Evolutionary conservation across 2,888 invertebrate genomes (phyloP), one percentile per base, ranked within the genome.

Genomic region (Epinotia ramella): DNA sequence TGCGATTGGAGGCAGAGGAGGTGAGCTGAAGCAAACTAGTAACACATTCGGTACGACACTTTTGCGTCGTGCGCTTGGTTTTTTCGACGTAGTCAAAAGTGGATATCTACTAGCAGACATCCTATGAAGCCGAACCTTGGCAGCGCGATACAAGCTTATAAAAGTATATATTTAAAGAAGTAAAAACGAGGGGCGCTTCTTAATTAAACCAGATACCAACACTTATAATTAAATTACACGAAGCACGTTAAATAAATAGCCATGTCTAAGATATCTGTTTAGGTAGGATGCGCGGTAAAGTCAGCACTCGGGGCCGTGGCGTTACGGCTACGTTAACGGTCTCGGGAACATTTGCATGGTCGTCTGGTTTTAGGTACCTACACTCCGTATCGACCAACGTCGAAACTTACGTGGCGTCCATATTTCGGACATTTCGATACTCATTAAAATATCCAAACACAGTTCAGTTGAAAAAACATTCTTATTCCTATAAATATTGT

Each of bases 361-460:
- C 81, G 77, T 86, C 84, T 86, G 82, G 83, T 90, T 91, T 88
- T 83, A 28, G 24, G 24, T 28, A 87, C n/a, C n/a, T n/a, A n/a
- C 86, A 87, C 85, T 86, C 81, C 84, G 82, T 87, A 88, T 91
- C 91, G 91, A 91, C 91, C 87, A 84, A 87, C 88, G 90, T 90
- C 90, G 90, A 91, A 91, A 89, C 89, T 89, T 90, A 89, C 84
- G 82, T 85, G 83, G 82, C 88, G 87, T 87, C 86, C 86, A 86
- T 87, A 87, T 89, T 83, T 82, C 57, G 40, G 13, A 57, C 13
- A n/a, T 56, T 56, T 65, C 28, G 16, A 28, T 49, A 12, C 33
- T 18, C n/a, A 53, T 49, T 60, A 28, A n/a, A 11, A 16, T 62
- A 33, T 33, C 9, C 33, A 62, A 64, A 64, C 12, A 18, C 33